Percentiles rank a stretch among this genome's conserved stretches.
phyloP scores from a whole-genome alignment of 2,888 invertebrate genomes.

The Parasteatoda lunata region DNA sequence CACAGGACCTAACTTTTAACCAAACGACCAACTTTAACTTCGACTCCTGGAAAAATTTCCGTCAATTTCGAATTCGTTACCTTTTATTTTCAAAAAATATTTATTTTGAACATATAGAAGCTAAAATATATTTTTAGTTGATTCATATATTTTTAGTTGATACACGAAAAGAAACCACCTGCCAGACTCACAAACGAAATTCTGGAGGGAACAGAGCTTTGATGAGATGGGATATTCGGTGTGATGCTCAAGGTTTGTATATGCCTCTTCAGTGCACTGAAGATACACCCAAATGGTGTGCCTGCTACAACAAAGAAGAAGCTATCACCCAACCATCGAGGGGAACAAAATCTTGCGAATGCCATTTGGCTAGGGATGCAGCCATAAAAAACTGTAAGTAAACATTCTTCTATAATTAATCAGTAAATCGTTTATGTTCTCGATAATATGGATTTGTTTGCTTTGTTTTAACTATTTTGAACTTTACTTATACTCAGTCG shows the following conservation, averaged over 20 bases:
- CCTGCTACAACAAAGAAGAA: conserved; percentile 51
- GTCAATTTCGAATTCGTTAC: too few relatives aligned
- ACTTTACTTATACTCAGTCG: too few relatives aligned
- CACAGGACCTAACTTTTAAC: too few relatives aligned
- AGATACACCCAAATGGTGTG: conserved; percentile 46
- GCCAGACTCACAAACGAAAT: conserved; percentile 40
- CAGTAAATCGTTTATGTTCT: too few relatives aligned
- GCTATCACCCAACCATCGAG: conserved; percentile 38
- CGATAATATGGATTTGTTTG: too few relatives aligned
- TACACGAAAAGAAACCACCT: conserved; percentile 27
- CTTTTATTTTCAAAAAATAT: too few relatives aligned
- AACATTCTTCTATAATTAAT: too few relatives aligned
- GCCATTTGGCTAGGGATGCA: conserved; percentile 13
- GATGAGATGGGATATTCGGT: conserved; percentile 56
- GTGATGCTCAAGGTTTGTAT: conserved; percentile 47
- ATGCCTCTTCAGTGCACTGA: conserved; percentile 52
- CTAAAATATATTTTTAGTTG: too few relatives aligned
- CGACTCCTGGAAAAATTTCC: too few relatives aligned
- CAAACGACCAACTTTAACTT: too few relatives aligned
- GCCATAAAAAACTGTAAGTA: conserved; percentile 34
- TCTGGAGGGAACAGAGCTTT: background rate
- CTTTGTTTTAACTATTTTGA: too few relatives aligned
- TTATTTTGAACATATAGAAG: too few relatives aligned
- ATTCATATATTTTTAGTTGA: background rate
- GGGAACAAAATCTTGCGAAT: conserved; percentile 28